These are phyloP conservation scores for Hormaphis cornu DNA, from an alignment of 1,140 invertebrate genomes.

Conservation along the genomic window DNA sequence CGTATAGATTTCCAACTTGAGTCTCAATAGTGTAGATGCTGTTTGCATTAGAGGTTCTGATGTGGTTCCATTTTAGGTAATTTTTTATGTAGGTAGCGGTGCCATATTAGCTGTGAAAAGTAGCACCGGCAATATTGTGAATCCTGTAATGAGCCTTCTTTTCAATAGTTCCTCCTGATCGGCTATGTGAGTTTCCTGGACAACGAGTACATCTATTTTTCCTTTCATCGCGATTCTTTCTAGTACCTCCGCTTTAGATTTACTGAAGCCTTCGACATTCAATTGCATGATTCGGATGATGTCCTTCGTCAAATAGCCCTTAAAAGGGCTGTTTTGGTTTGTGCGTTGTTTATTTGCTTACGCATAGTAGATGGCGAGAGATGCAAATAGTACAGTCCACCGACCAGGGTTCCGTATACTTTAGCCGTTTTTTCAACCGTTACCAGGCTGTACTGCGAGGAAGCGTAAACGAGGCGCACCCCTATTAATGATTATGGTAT, in stretches of 20 bases:
- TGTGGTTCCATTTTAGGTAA: constrained; percentile 38
- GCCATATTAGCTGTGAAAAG: constrained; percentile 5
- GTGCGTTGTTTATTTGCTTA: neutral
- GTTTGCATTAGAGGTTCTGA: constrained; percentile 35
- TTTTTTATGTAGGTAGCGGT: constrained; percentile 7
- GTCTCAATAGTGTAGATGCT: constrained; percentile 6
- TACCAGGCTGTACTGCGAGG: neutral
- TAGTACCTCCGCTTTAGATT: neutral
- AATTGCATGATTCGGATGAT: neutral
- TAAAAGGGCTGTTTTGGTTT: neutral
- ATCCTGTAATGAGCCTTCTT: constrained; percentile 15
- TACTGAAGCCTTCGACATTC: constrained; percentile 6
- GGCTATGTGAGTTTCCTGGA: constrained; percentile 15
- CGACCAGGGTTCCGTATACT: neutral
- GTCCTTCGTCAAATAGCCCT: neutral
- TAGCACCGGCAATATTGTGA: neutral
- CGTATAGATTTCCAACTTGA: neutral
- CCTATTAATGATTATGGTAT: too few relatives aligned
- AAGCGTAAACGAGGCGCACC: neutral
- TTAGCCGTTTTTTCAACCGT: neutral
- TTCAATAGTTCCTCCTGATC: neutral
- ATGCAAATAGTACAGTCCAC: neutral
- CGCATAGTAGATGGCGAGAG: neutral
- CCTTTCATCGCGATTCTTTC: neutral
- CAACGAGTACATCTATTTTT: constrained; percentile 12